Evolutionary conservation across 1,140 invertebrate genomes (phyloP).

Genomic region (Drosophila malerkotliana): DNA sequence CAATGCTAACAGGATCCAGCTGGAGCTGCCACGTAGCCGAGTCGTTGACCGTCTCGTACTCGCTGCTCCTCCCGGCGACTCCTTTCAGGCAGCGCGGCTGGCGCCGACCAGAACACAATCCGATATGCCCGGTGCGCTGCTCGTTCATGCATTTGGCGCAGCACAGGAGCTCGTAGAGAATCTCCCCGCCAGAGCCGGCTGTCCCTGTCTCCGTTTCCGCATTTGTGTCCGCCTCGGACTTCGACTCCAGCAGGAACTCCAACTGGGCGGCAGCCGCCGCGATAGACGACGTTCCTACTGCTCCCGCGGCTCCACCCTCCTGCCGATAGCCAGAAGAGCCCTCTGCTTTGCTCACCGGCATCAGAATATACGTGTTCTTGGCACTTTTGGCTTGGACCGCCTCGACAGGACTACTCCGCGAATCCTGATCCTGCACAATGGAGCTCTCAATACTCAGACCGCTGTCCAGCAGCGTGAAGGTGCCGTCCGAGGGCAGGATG

Average conservation of each 20-base stretch:
- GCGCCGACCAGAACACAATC: conserved; percentile 47
- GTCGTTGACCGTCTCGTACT: conserved; percentile 57
- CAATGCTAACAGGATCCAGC: conserved; percentile 77
- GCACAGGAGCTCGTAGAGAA: conserved; percentile 82
- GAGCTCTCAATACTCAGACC: conserved; percentile 82
- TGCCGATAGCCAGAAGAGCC: background rate
- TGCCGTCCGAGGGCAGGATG: conserved; percentile 81
- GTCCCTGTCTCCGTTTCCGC: background rate
- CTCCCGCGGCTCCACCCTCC: conserved; percentile 6
- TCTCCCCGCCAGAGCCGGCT: conserved; percentile 43
- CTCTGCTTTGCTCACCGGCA: conserved; percentile 70
- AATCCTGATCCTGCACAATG: conserved; percentile 51
- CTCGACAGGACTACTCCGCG: conserved; percentile 7
- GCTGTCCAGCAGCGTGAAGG: conserved; percentile 79
- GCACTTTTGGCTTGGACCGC: conserved; percentile 20
- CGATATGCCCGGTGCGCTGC: conserved; percentile 46
- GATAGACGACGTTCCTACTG: conserved; percentile 28
- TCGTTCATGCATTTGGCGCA: conserved; percentile 84
- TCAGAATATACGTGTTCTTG: conserved; percentile 79
- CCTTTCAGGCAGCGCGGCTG: conserved; percentile 55
- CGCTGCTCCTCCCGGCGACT: conserved; percentile 15
- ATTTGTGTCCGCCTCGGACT: conserved; percentile 44
- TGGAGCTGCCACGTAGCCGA: conserved; percentile 40
- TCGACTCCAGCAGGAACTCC: conserved; percentile 75
- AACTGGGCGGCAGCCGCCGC: conserved; percentile 66